Evolutionary conservation across 1,140 invertebrate species (phyloP).

Genomic region (Drosophila ironensis): DNA sequence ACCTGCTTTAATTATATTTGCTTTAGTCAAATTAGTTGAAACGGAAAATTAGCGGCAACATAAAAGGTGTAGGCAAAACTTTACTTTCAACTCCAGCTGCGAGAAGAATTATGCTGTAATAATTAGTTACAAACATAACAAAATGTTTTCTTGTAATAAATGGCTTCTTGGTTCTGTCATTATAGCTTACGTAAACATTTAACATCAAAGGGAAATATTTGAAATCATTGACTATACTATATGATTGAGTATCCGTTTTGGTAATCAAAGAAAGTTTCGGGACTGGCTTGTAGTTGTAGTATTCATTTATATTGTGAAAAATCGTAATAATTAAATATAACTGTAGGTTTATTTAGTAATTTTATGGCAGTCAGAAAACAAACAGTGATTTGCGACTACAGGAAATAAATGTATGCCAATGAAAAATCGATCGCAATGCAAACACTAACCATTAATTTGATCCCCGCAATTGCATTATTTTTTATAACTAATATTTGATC

Average conservation of each 20-base stretch:
- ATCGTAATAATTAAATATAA: no score
- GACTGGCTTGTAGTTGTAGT: no score
- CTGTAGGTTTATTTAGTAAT: no score
- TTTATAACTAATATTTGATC: no score
- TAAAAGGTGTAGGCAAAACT: constrained; percentile 47
- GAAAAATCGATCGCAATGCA: no score
- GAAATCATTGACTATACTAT: background rate
- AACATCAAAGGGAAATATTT: constrained; percentile 1
- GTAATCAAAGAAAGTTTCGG: background rate
- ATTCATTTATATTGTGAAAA: no score
- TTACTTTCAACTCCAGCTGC: constrained; percentile 47
- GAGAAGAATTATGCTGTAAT: constrained; percentile 71
- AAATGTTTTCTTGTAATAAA: constrained; percentile 12
- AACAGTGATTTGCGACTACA: no score
- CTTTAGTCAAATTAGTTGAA: constrained; percentile 68
- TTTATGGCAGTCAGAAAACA: no score
- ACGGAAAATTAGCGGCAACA: constrained; percentile 66
- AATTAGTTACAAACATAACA: constrained; percentile 56
- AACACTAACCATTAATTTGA: no score
- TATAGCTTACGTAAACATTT: constrained; percentile 24
- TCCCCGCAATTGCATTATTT: no score
- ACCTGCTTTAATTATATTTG: constrained; percentile 75
- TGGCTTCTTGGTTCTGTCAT: constrained; percentile 25
- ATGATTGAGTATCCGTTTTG: background rate
- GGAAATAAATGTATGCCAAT: no score